Evolutionary conservation across 2,797 vertebrate genomes (phyloP).

Genomic region (Enteromius thamalakanensis): DNA sequence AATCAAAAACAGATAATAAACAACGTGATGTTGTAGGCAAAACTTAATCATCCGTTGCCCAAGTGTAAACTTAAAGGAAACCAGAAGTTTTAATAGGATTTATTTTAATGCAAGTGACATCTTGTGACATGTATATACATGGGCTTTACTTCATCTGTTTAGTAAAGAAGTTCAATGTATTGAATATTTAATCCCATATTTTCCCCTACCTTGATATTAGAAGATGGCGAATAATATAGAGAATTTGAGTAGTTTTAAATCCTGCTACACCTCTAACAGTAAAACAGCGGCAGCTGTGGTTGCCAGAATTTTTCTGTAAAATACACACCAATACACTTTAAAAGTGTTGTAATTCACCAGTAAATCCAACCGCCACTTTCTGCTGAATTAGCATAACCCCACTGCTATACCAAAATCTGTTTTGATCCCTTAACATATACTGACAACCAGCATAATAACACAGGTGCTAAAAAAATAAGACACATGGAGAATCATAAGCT

Average conservation of each 20-base stretch:
- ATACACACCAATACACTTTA: not conserved
- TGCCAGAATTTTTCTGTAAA: not conserved
- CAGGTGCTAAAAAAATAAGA: not conserved
- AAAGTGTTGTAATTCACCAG: not conserved
- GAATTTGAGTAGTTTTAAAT: not conserved
- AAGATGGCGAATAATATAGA: not conserved
- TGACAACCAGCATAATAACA: slow-evolving; percentile 16
- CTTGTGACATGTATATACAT: not conserved
- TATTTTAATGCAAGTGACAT: not conserved
- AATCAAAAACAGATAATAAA: too few relatives aligned
- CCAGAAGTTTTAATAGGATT: not conserved
- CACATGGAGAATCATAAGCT: not conserved
- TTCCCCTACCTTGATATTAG: not conserved
- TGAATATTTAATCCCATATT: not conserved
- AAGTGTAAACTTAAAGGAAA: not conserved
- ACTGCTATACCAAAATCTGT: slow-evolving; percentile 8
- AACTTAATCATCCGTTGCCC: not conserved
- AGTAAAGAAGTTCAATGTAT: not conserved
- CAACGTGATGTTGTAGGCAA: not conserved
- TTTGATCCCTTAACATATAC: slow-evolving; percentile 16
- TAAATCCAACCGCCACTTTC: not conserved
- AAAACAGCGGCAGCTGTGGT: not conserved
- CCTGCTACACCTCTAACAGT: not conserved
- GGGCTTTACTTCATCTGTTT: not conserved
- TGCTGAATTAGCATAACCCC: slow-evolving; percentile 4